Evolutionary conservation across 1,140 invertebrate genomes (phyloP).

Genomic region (Coelopa frigida): DNA sequence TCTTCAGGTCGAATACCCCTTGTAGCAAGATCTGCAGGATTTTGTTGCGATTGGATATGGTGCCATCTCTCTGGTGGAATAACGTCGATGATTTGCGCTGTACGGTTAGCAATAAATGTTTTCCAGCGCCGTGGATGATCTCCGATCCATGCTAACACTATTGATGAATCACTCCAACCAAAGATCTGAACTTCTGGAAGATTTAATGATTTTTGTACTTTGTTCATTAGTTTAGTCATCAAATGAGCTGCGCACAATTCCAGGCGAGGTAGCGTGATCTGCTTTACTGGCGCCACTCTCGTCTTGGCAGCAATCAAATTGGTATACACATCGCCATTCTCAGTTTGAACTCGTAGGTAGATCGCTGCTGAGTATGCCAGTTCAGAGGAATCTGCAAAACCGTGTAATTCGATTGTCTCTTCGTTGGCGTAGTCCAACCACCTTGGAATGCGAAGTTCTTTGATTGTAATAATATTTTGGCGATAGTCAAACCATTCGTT

Average conservation of each 20-base stretch:
- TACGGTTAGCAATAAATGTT: conserved; percentile 30
- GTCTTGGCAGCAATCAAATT: conserved; percentile 14
- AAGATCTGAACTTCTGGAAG: background rate
- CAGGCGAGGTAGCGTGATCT: conserved; percentile 14
- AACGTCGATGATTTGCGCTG: conserved; percentile 20
- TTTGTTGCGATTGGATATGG: conserved; percentile 21
- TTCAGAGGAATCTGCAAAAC: conserved; percentile 38
- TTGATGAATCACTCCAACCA: conserved; percentile 13
- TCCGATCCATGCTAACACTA: conserved; percentile 14
- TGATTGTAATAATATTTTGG: conserved; percentile 16
- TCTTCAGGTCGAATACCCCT: conserved; percentile 14
- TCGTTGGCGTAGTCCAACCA: background rate
- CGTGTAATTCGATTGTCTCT: conserved; percentile 19
- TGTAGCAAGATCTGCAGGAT: conserved; percentile 23
- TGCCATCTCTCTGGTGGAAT: conserved; percentile 19
- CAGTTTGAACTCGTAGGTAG: conserved; percentile 26
- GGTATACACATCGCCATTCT: background rate
- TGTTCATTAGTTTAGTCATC: conserved; percentile 9
- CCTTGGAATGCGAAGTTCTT: conserved; percentile 2
- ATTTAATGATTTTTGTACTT: background rate
- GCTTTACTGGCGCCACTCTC: conserved; percentile 13
- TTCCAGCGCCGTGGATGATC: conserved; percentile 14
- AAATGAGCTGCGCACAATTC: conserved; percentile 18
- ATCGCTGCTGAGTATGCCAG: conserved; percentile 31
- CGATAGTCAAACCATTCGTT: conserved; percentile 18